Evolutionary conservation across 2,797 vertebrate genomes (phyloP).

Genomic region (Pachyuromys duprasi): DNA sequence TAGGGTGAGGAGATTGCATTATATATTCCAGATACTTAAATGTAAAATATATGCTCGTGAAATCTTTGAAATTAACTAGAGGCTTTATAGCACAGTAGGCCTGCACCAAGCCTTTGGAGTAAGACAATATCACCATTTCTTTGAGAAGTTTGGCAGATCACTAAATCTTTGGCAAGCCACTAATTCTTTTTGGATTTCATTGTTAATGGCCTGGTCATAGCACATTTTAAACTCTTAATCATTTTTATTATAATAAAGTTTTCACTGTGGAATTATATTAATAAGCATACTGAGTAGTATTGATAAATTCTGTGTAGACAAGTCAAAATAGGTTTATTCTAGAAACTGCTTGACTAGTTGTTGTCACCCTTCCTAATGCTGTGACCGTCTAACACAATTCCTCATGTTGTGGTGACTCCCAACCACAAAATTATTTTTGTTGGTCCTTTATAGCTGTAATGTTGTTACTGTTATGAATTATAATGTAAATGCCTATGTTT

Average conservation of each 20-base stretch:
- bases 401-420: not conserved
- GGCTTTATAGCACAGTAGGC: not conserved
- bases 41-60: not conserved
- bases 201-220: not conserved
- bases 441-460: not conserved
- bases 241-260: not conserved
- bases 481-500: not conserved
- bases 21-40: not conserved
- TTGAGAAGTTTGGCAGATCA: not conserved
- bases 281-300: not conserved
- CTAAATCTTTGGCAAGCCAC: not conserved
- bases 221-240: conserved; percentile 40
- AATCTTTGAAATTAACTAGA: conserved; percentile 36
- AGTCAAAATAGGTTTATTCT: conserved; percentile 14
- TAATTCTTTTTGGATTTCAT: conserved; percentile 39
- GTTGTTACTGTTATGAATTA: not conserved
- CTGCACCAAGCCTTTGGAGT: not conserved
- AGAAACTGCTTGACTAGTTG: not conserved
- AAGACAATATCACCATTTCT: not conserved
- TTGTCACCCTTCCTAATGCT: too few relatives aligned
- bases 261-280: not conserved
- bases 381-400: not conserved
- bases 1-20: not conserved
- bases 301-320: conserved; percentile 38
- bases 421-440: not conserved